Percentiles rank a stretch among this genome's conserved stretches.
Evolutionary conservation across 2,113 vertebrate species (phyloP).

Genomic region (Indri indri): DNA sequence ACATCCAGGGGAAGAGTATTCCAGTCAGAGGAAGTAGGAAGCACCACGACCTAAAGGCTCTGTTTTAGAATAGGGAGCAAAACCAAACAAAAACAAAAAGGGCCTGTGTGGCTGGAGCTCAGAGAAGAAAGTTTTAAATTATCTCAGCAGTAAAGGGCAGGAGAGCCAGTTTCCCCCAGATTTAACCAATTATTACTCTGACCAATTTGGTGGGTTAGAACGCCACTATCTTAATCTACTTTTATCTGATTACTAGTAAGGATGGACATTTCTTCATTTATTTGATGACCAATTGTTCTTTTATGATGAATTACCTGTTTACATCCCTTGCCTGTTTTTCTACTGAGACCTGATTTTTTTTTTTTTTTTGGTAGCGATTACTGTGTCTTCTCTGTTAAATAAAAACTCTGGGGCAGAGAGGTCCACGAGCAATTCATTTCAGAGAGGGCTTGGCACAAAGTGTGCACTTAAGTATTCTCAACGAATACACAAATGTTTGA

Average conservation of each 20-base stretch:
- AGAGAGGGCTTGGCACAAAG: background rate
- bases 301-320: background rate
- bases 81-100: background rate
- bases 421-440: background rate
- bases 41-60: background rate
- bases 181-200: background rate
- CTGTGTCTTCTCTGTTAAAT: background rate
- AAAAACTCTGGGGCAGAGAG: background rate
- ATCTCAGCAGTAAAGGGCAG: background rate
- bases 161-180: background rate
- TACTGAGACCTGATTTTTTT: background rate
- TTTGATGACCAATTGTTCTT: background rate
- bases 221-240: background rate
- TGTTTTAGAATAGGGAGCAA: background rate
- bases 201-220: background rate
- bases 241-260: background rate
- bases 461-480: background rate
- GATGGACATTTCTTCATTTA: background rate
- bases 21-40: background rate
- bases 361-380: background rate
- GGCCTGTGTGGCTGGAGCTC: background rate
- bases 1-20: background rate
- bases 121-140: background rate
- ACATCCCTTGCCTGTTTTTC: background rate
- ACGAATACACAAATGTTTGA: background rate